Evolutionary conservation across 2,113 vertebrate genomes (phyloP).

Genomic region (Hipposideros armiger): DNA sequence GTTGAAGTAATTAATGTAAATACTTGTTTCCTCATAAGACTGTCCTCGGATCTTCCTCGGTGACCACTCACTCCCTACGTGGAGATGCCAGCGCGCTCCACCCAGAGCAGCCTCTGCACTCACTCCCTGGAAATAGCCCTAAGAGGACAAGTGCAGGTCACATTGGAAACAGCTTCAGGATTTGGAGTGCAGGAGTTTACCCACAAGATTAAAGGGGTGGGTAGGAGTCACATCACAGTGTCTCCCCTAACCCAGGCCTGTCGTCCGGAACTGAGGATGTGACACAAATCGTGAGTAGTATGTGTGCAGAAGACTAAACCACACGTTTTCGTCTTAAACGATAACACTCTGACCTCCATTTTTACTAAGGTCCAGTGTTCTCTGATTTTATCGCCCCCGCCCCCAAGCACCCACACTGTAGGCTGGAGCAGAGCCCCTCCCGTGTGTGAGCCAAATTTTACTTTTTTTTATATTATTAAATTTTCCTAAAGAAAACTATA

Average conservation of each 20-base stretch:
- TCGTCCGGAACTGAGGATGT: accelerated
- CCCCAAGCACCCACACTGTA: accelerated
- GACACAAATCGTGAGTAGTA: accelerated
- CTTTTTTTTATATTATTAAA: neutral
- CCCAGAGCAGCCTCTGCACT: neutral
- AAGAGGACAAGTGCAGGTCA: neutral
- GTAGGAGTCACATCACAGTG: accelerated
- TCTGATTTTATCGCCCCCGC: accelerated
- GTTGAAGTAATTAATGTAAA: neutral
- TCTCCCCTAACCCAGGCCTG: accelerated
- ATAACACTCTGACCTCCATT: accelerated
- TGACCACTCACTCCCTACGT: neutral
- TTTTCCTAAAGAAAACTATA: neutral
- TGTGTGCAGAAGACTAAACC: neutral
- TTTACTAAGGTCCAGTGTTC: neutral
- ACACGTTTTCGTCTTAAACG: neutral
- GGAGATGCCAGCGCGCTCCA: neutral
- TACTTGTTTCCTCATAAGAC: neutral
- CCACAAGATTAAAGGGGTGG: neutral
- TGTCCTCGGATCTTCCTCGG: neutral
- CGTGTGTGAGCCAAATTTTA: neutral
- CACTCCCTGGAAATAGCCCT: neutral
- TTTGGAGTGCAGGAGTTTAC: neutral
- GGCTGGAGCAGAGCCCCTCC: neutral
- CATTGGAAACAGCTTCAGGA: neutral